Evolutionary conservation across 2,797 vertebrate genomes (phyloP).

Genomic region (Myotis daubentonii): DNA sequence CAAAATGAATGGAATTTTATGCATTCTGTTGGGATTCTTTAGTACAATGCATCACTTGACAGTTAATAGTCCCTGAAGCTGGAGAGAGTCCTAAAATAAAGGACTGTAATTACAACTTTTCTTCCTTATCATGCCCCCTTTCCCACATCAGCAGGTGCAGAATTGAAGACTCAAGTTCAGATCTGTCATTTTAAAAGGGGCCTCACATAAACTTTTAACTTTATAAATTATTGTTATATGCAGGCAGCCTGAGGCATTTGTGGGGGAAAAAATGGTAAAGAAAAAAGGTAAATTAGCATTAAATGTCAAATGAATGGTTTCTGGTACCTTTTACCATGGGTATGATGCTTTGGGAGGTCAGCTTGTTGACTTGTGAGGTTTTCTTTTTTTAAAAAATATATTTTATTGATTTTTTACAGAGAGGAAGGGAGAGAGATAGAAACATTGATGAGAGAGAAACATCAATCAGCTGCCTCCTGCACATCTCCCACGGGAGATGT

Average conservation of each 20-base stretch:
- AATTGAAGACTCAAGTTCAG: conserved; percentile 47
- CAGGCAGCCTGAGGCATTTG: conserved; percentile 3
- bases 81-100: conserved; percentile 63
- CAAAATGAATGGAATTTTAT: conserved; percentile 52
- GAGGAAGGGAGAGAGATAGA: too few relatives aligned
- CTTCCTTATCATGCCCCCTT: conserved; percentile 16
- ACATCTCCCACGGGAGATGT: too few relatives aligned
- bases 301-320: conserved; percentile 26
- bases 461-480: too few relatives aligned
- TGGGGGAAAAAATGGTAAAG: conserved; percentile 51
- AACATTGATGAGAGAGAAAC: too few relatives aligned
- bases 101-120: conserved; percentile 62
- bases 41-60: conserved; percentile 27
- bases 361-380: conserved; percentile 14
- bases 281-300: conserved; percentile 6
- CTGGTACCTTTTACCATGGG: conserved; percentile 10
- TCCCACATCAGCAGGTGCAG: conserved; percentile 39
- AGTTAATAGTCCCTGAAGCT: conserved; percentile 50
- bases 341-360: conserved; percentile 19
- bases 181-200: conserved; percentile 52
- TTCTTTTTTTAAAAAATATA: too few relatives aligned
- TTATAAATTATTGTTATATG: not conserved
- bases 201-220: conserved; percentile 38
- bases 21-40: conserved; percentile 32
- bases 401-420: too few relatives aligned